Conservation (phyloP, 2,113 vertebrate genomes). For the Prinia subflava region DNA sequence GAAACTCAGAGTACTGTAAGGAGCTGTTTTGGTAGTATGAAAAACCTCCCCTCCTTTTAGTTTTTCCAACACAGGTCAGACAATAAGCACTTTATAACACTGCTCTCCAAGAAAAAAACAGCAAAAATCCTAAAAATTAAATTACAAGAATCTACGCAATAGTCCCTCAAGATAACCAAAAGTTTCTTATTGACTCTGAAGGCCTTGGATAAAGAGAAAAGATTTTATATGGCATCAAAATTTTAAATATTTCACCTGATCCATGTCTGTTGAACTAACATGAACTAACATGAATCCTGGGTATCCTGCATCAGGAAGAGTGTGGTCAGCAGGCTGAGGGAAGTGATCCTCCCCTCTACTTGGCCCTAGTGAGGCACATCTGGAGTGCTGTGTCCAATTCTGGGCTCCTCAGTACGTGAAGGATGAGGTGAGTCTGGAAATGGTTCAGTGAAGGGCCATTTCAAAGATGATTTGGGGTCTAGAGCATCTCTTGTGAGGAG, state of each 20-base stretch:
- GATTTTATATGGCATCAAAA: not conserved
- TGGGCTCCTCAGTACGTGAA: not conserved
- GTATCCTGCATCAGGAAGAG: not conserved
- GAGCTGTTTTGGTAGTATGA: not conserved
- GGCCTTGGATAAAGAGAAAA: not conserved
- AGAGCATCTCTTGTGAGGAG: not conserved
- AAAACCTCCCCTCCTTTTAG: not conserved
- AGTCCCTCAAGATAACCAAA: not conserved
- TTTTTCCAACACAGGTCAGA: not conserved
- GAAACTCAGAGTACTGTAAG: not conserved
- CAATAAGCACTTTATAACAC: not conserved
- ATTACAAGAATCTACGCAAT: not conserved
- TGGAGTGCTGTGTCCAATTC: not conserved
- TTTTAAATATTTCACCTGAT: not conserved
- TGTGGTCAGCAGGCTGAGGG: not conserved
- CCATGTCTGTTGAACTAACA: not conserved
- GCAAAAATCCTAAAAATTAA: not conserved
- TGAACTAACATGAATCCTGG: not conserved
- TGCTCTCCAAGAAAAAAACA: not conserved
- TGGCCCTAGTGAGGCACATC: not conserved
- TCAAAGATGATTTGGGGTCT: not conserved
- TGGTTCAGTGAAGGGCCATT: not conserved
- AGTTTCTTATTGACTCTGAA: not conserved
- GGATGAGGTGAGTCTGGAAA: not conserved
- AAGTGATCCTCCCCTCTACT: not conserved